These are phyloP conservation scores for Cephus sareptanus DNA, from an alignment of 2,888 invertebrate genomes.

Conservation along the genomic window DNA sequence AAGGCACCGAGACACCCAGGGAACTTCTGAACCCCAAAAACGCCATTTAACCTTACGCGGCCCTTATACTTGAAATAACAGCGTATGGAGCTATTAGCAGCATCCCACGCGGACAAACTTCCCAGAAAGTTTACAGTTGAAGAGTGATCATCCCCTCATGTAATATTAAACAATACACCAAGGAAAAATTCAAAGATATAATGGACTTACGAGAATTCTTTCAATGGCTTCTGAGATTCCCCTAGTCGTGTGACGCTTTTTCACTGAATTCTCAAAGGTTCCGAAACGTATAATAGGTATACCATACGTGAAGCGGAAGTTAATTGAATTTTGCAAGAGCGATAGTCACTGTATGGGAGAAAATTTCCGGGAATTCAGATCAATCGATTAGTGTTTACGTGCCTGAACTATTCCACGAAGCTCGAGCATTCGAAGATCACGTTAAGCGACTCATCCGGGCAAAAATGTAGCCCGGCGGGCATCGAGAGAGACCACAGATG, in stretches of 20 bases:
- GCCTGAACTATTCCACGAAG: conserved; percentile 19
- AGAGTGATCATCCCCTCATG: neutral
- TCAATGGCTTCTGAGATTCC: neutral
- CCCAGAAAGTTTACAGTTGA: neutral
- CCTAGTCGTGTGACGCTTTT: neutral
- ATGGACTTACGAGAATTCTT: neutral
- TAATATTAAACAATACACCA: neutral
- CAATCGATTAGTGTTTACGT: conserved; percentile 15
- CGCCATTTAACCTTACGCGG: conserved; percentile 42
- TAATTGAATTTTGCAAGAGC: neutral
- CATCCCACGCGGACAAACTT: neutral
- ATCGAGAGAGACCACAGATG: conserved; percentile 36
- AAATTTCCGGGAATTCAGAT: conserved; percentile 14
- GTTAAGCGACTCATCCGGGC: conserved; percentile 26
- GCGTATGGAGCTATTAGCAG: conserved; percentile 39
- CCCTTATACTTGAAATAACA: conserved; percentile 46
- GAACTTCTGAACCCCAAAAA: conserved; percentile 46
- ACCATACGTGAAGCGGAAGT: neutral
- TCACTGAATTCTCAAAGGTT: neutral
- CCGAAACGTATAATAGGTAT: neutral
- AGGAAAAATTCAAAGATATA: neutral
- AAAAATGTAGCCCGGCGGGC: conserved; percentile 13
- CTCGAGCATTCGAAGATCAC: conserved; percentile 28
- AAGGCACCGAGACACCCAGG: conserved; percentile 40
- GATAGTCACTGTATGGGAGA: neutral